Percentiles rank a stretch among this genome's conserved stretches.
Evolutionary conservation across 2,113 vertebrate species (phyloP).

Genomic region (Tichodroma muraria): DNA sequence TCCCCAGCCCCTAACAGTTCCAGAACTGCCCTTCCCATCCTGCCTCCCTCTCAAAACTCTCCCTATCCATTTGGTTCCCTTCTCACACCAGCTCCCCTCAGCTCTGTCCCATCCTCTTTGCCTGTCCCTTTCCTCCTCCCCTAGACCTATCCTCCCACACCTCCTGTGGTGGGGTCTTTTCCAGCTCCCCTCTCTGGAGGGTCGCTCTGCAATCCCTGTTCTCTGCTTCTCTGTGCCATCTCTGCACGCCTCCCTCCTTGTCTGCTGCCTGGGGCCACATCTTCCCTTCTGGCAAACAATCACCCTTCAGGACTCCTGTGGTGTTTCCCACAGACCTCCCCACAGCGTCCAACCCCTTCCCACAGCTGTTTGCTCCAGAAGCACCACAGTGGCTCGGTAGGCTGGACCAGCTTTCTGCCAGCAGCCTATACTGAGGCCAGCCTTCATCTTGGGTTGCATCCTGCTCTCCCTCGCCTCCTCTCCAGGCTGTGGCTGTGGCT

Average conservation of each 20-base stretch:
- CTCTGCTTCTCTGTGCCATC: neutral
- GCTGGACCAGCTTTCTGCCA: neutral
- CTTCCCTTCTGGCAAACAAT: neutral
- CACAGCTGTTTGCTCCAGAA: neutral
- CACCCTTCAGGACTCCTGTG: neutral
- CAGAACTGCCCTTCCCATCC: neutral
- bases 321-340: neutral
- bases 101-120: neutral
- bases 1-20: neutral
- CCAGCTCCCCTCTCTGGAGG: neutral
- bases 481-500: neutral
- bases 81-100: neutral
- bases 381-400: rapidly evolving
- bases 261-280: neutral
- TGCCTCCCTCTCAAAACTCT: neutral
- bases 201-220: neutral
- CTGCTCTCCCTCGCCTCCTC: rapidly evolving
- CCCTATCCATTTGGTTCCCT: neutral
- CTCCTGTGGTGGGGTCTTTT: neutral
- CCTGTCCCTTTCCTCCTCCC: neutral
- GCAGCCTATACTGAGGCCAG: neutral
- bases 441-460: neutral
- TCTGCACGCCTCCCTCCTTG: neutral
- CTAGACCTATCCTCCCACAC: neutral
- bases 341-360: neutral